A percentile compares a stretch with the other conserved stretches of the same genome.
phyloP scores from a whole-genome alignment of 2,797 vertebrate species.

The Microctenopoma steveboyesi region DNA sequence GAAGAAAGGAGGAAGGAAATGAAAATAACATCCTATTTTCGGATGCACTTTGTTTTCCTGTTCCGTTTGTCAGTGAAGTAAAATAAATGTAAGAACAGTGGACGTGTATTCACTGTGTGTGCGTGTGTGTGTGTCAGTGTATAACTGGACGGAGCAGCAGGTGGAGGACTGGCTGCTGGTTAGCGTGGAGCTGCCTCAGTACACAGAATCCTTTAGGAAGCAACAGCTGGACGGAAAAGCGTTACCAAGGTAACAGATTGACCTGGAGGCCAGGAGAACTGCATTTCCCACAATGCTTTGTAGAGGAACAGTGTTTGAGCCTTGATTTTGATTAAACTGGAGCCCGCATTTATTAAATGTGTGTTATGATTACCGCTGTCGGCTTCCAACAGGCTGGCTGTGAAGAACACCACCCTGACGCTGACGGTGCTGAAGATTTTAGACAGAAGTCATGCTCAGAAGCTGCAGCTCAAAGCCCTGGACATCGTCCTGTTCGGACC shows the following conservation, averaged over 20 bases:
- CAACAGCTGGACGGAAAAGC: constrained; percentile 90
- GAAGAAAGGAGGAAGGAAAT: neutral
- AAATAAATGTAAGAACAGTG: too few species aligned
- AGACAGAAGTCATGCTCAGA: constrained; percentile 92
- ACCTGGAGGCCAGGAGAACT: neutral
- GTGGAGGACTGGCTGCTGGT: constrained; percentile 89
- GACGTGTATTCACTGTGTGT: constrained; percentile 7
- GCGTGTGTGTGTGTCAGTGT: constrained; percentile 81
- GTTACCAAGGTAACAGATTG: constrained; percentile 86
- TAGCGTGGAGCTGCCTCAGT: constrained; percentile 92
- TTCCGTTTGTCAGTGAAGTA: neutral
- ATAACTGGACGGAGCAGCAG: constrained; percentile 93
- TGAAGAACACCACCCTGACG: constrained; percentile 91
- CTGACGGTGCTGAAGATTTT: constrained; percentile 87
- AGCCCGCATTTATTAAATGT: too few species aligned
- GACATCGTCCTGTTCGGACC: constrained; percentile 91
- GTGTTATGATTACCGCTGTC: too few species aligned
- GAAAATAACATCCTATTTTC: constrained; percentile 35
- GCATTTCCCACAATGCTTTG: neutral
- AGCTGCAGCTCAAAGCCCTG: constrained; percentile 93
- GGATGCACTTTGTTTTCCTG: constrained; percentile 10
- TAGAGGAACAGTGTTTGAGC: too few species aligned
- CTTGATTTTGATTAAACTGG: too few species aligned
- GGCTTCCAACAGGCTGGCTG: constrained; percentile 83
- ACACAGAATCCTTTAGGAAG: constrained; percentile 88